phyloP scores from a whole-genome alignment of 1,140 invertebrate species.

The Pachypeltis micranthus region DNA sequence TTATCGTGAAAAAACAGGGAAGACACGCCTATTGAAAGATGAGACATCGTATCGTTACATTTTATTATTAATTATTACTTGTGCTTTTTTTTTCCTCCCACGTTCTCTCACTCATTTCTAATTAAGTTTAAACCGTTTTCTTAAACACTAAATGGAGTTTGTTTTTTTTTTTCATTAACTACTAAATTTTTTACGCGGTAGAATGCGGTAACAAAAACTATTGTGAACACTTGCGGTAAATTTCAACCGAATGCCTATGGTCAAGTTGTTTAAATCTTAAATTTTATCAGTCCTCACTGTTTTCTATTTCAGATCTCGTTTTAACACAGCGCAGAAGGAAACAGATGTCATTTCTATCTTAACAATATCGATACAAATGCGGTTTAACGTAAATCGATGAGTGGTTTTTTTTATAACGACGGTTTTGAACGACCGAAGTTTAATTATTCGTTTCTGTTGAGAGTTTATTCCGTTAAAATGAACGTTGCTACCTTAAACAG shows the following conservation, averaged over 20 bases:
- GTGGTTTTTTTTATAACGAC: too few species aligned
- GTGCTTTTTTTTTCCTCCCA: not conserved
- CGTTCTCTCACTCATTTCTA: too few species aligned
- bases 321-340: too few species aligned
- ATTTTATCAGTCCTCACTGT: too few species aligned
- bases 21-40: not conserved
- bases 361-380: too few species aligned
- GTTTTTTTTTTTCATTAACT: too few species aligned
- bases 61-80: not conserved
- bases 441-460: too few species aligned
- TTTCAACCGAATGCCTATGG: constrained; percentile 13
- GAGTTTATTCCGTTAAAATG: too few species aligned
- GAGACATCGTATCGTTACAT: not conserved
- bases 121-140: not conserved
- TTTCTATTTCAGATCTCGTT: too few species aligned
- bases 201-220: constrained; percentile 13
- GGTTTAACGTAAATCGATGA: too few species aligned
- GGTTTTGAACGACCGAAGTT: too few species aligned
- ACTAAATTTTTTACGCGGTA: not conserved
- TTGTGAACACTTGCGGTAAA: constrained; percentile 17
- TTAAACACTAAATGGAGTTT: constrained; percentile 2
- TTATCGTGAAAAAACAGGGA: not conserved
- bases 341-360: too few species aligned
- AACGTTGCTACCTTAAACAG: constrained; percentile 8
- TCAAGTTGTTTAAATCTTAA: constrained; percentile 15